Evolutionary conservation across 2,797 vertebrate species (phyloP).

Genomic region (Caiman crocodilus): DNA sequence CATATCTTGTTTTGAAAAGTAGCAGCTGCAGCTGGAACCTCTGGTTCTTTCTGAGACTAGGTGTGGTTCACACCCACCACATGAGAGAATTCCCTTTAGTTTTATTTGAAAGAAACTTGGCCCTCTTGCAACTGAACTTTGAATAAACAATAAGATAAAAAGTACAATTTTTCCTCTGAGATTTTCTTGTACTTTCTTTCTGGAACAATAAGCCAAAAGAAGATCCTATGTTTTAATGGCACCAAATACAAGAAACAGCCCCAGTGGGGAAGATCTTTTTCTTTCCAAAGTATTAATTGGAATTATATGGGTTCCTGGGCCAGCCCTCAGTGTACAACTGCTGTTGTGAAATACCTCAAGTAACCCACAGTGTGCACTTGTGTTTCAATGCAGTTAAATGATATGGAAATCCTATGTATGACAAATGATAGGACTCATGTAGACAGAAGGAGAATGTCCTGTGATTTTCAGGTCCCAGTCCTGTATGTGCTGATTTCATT

Average conservation of each 20-base stretch:
- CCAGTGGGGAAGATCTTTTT: background rate
- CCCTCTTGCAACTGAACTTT: conserved; percentile 27
- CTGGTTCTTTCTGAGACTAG: conserved; percentile 60
- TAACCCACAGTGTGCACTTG: background rate
- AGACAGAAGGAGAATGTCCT: background rate
- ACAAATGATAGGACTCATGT: background rate
- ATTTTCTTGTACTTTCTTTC: conserved; percentile 46
- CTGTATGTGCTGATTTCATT: background rate
- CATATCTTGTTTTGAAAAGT: conserved; percentile 35
- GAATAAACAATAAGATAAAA: conserved; percentile 30
- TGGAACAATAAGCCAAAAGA: conserved; percentile 20
- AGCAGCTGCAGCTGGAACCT: conserved; percentile 40
- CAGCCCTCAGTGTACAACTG: background rate
- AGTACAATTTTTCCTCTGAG: conserved; percentile 51
- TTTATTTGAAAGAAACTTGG: conserved; percentile 57
- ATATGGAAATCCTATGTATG: background rate
- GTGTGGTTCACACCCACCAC: conserved; percentile 1
- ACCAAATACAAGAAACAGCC: background rate
- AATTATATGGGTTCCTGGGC: background rate
- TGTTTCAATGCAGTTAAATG: background rate
- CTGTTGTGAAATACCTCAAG: background rate
- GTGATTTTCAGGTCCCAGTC: background rate
- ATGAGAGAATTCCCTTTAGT: background rate
- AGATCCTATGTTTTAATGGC: background rate
- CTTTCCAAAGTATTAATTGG: background rate